These are phyloP conservation scores for Pseudomugil tenellus DNA, from an alignment of 2,797 vertebrate species.

Conservation along the genomic window DNA sequence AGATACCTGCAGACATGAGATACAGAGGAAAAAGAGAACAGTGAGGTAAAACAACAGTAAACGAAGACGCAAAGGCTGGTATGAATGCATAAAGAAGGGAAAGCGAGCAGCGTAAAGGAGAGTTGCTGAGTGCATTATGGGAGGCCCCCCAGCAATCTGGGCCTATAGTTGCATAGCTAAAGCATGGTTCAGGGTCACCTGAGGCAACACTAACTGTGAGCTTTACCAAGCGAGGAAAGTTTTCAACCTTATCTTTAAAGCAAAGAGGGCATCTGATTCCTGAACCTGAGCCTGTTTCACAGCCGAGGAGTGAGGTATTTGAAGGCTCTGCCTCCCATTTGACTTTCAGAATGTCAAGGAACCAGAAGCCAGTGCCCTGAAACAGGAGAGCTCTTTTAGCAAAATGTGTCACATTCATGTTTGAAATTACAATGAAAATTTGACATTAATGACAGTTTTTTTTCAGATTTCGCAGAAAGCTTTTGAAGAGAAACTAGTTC, in stretches of 20 bases:
- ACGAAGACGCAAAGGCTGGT: constrained; percentile 3
- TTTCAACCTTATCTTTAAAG: constrained; percentile 8
- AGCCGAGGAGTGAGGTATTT: not conserved
- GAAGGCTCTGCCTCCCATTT: not conserved
- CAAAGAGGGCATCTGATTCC: not conserved
- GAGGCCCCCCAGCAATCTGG: constrained; percentile 11
- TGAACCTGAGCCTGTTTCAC: not conserved
- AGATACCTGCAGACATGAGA: not conserved
- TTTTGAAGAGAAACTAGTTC: not conserved
- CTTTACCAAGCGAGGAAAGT: not conserved
- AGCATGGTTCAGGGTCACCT: not conserved
- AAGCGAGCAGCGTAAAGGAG: not conserved
- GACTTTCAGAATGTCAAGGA: not conserved
- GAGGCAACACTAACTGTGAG: not conserved
- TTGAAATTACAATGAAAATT: not conserved
- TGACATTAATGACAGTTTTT: not conserved
- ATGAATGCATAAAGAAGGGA: constrained; percentile 2
- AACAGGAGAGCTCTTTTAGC: not conserved
- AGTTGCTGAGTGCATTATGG: constrained; percentile 3
- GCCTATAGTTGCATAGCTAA: constrained; percentile 13
- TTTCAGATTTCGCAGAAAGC: not conserved
- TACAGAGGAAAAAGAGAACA: not conserved
- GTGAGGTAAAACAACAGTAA: not conserved
- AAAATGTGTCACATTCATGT: not conserved
- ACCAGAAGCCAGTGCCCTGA: not conserved